phyloP scores from a whole-genome alignment of 2,888 invertebrate genomes.

The Trilocha varians region DNA sequence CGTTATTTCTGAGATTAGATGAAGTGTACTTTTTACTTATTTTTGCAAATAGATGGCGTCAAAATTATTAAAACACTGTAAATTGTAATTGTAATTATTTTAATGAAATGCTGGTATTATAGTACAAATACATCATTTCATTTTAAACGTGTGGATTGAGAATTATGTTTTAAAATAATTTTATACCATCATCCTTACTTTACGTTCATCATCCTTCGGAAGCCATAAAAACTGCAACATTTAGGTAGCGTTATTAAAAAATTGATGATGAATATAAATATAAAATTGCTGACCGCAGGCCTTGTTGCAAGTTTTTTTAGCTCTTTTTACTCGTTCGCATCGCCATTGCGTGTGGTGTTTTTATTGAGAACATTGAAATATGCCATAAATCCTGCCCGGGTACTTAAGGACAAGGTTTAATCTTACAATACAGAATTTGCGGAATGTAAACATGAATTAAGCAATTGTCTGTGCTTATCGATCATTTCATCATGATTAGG shows the following conservation, averaged over 20 bases:
- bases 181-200: background rate
- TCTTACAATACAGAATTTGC: conserved; percentile 29
- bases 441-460: conserved; percentile 2
- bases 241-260: conserved; percentile 6
- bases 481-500: too few species aligned
- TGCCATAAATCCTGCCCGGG: conserved; percentile 37
- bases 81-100: too few species aligned
- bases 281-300: conserved; percentile 49
- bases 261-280: conserved; percentile 42
- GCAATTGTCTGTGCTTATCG: too few species aligned
- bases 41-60: too few species aligned
- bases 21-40: too few species aligned
- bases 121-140: too few species aligned
- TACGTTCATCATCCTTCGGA: background rate
- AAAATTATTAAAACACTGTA: too few species aligned
- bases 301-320: conserved; percentile 34
- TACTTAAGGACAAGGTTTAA: conserved; percentile 39
- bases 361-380: conserved; percentile 47
- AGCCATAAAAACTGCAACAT: background rate
- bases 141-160: too few species aligned
- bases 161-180: background rate
- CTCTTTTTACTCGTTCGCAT: conserved; percentile 34
- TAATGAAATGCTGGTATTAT: too few species aligned
- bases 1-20: background rate
- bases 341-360: conserved; percentile 42